Evolutionary conservation across 2,113 vertebrate species (phyloP).

Genomic region (Gasterosteus aculeatus): DNA sequence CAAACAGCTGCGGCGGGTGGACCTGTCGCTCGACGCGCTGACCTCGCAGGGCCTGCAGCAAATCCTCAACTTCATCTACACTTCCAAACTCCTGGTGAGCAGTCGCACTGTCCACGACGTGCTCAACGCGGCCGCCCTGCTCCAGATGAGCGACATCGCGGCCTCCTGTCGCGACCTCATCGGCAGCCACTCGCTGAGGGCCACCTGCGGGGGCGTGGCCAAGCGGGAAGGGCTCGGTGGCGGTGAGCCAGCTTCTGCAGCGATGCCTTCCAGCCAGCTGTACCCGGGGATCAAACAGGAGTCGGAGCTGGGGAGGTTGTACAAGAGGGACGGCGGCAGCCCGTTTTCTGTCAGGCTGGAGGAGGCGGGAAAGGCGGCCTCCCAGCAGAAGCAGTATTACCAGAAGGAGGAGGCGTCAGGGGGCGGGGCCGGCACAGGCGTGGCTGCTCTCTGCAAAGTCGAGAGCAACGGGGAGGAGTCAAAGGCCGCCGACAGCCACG

Average conservation of each 20-base stretch:
- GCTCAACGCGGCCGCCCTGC: constrained; percentile 87
- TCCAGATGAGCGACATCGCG: constrained; percentile 93
- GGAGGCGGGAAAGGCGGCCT: constrained; percentile 69
- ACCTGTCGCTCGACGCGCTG: constrained; percentile 91
- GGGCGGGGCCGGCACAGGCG: background rate
- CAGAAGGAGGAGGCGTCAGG: constrained; percentile 85
- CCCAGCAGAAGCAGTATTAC: constrained; percentile 86
- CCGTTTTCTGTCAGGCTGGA: constrained; percentile 89
- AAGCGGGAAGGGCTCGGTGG: constrained; percentile 67
- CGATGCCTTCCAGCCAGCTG: constrained; percentile 71
- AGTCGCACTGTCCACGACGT: constrained; percentile 90
- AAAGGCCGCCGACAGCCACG: constrained; percentile 78
- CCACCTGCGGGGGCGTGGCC: constrained; percentile 81
- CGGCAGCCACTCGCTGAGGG: constrained; percentile 86
- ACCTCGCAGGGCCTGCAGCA: constrained; percentile 92
- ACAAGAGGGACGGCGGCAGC: constrained; percentile 85
- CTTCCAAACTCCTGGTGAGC: constrained; percentile 93
- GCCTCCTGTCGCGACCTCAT: constrained; percentile 93
- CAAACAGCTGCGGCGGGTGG: constrained; percentile 90
- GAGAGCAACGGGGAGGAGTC: constrained; percentile 79
- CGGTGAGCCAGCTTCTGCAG: constrained; percentile 35
- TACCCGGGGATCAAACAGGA: constrained; percentile 95
- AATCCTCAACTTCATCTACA: constrained; percentile 97
- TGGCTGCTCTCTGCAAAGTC: constrained; percentile 81
- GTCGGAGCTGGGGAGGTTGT: constrained; percentile 87